Evolutionary conservation across 2,797 vertebrate species (phyloP).

Genomic region (Notamacropus eugenii): DNA sequence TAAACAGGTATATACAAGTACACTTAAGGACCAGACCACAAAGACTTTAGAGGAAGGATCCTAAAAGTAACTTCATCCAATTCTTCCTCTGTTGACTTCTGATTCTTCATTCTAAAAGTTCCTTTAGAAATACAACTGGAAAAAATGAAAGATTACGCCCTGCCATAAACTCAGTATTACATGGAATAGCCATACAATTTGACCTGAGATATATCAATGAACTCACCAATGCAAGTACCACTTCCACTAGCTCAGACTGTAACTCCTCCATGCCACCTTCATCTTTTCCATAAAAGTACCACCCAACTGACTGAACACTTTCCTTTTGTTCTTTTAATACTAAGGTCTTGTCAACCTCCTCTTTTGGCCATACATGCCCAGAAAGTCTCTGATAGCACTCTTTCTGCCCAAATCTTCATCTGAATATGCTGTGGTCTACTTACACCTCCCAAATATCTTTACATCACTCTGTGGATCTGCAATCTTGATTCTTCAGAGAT

Average conservation of each 20-base stretch:
- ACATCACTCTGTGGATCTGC: not conserved
- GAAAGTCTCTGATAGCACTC: not conserved
- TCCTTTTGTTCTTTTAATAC: not conserved
- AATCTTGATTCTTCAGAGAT: not conserved
- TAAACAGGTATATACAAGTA: not conserved
- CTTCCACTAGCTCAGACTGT: not conserved
- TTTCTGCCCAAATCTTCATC: not conserved
- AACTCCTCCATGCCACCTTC: not conserved
- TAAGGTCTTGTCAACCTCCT: not conserved
- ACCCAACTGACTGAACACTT: not conserved
- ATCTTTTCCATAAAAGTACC: not conserved
- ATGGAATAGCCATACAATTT: not conserved
- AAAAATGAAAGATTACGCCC: not conserved
- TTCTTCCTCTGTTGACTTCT: not conserved
- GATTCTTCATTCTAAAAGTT: not conserved
- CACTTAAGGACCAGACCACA: not conserved
- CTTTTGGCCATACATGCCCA: not conserved
- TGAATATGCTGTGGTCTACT: not conserved
- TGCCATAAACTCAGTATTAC: not conserved
- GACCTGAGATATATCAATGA: not conserved
- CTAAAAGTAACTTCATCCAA: not conserved
- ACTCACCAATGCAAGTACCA: not conserved
- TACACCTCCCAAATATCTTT: not conserved
- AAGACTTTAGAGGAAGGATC: not conserved
- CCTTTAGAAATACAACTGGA: slow-evolving; percentile 40